Evolutionary conservation across 2,797 vertebrate species (phyloP).

Genomic region (Anas capensis): DNA sequence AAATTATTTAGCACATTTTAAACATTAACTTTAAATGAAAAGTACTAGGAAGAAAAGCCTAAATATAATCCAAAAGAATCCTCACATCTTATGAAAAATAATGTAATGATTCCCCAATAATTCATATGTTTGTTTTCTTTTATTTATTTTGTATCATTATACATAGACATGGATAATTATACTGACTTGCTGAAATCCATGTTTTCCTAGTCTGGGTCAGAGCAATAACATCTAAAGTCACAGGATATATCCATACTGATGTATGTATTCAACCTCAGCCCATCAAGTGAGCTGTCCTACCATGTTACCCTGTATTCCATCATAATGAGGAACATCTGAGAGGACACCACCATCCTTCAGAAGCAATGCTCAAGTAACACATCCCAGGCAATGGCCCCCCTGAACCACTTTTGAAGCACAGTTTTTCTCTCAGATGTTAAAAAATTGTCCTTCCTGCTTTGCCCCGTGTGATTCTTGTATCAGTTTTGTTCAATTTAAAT

Average conservation of each 20-base stretch:
- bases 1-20: constrained; percentile 52
- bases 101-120: constrained; percentile 3
- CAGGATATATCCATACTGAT: background rate
- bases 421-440: background rate
- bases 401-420: background rate
- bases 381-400: background rate
- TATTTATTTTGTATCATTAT: background rate
- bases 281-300: background rate
- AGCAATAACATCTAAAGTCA: background rate
- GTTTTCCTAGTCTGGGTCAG: background rate
- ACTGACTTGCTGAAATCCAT: background rate
- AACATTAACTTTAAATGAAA: constrained; percentile 38
- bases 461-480: background rate
- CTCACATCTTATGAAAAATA: constrained; percentile 33
- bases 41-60: background rate
- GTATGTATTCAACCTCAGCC: background rate
- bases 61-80: background rate
- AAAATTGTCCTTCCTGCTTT: background rate
- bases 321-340: background rate
- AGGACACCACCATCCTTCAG: background rate
- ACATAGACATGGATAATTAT: background rate
- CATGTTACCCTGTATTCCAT: too few relatives aligned
- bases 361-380: background rate
- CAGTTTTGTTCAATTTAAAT: background rate
- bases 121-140: background rate